A percentile compares a stretch with the other conserved stretches of the same genome.
Conservation (phyloP, 2,888 invertebrate genomes). For the Lepeophtheirus nordmannii region DNA sequence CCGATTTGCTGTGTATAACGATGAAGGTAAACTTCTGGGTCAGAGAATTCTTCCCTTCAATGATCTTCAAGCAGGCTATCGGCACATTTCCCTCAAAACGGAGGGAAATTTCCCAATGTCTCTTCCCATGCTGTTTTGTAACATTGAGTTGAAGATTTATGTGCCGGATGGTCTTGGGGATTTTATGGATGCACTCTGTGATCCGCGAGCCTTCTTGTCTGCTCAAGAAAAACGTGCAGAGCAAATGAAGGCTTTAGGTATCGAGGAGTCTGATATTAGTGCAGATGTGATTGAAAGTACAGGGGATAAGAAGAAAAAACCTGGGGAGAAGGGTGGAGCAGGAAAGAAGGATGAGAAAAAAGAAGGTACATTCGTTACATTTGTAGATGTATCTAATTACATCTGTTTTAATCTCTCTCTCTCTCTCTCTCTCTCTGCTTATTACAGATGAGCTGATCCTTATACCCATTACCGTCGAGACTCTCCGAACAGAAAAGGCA, state of each 20-base stretch:
- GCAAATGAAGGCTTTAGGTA: constrained; percentile 89
- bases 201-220: constrained; percentile 77
- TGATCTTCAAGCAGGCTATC: constrained; percentile 90
- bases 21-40: constrained; percentile 85
- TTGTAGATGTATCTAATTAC: not conserved
- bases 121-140: constrained; percentile 94
- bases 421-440: not conserved
- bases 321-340: constrained; percentile 24
- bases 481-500: constrained; percentile 69
- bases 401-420: constrained; percentile 26
- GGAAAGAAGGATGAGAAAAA: constrained; percentile 29
- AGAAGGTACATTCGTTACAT: constrained; percentile 25
- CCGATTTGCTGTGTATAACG: constrained; percentile 95
- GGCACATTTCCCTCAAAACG: constrained; percentile 90
- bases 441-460: constrained; percentile 48
- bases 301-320: constrained; percentile 35
- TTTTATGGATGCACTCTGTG: constrained; percentile 92
- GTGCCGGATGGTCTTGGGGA: constrained; percentile 98
- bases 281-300: constrained; percentile 45
- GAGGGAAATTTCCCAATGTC: constrained; percentile 99
- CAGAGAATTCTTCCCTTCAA: constrained; percentile 94
- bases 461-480: constrained; percentile 76
- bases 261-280: constrained; percentile 52
- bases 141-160: constrained; percentile 97
- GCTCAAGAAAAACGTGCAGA: constrained; percentile 70